Evolutionary conservation across 2,888 invertebrate genomes (phyloP).

Genomic region (Hirtodrosophila cameraria): DNA sequence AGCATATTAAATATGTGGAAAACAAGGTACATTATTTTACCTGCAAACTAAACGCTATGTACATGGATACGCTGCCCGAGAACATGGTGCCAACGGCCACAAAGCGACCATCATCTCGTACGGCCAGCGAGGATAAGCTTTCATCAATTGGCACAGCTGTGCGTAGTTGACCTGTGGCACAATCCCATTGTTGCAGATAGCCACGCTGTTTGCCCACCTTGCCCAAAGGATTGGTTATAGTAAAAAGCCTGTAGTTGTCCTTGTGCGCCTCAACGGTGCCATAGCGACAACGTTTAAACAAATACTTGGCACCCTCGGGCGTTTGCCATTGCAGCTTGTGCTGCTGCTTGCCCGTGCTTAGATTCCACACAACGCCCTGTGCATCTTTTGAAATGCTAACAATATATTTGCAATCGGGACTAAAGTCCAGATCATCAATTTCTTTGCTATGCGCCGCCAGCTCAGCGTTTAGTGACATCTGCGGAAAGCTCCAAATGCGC

Average conservation of each 20-base stretch:
- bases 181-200: slow-evolving; percentile 92
- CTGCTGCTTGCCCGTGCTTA: slow-evolving; percentile 87
- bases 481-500: slow-evolving; percentile 95
- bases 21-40: slow-evolving; percentile 84
- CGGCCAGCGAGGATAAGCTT: slow-evolving; percentile 92
- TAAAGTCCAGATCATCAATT: slow-evolving; percentile 97
- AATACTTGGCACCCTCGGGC: slow-evolving; percentile 91
- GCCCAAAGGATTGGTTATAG: slow-evolving; percentile 91
- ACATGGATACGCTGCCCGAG: slow-evolving; percentile 95
- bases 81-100: slow-evolving; percentile 97
- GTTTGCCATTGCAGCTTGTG: slow-evolving; percentile 90
- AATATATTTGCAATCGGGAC: slow-evolving; percentile 90
- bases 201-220: slow-evolving; percentile 89
- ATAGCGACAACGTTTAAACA: slow-evolving; percentile 93
- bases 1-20: too few species aligned
- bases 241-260: slow-evolving; percentile 89
- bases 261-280: slow-evolving; percentile 89
- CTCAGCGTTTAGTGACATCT: slow-evolving; percentile 88
- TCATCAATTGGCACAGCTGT: slow-evolving; percentile 88
- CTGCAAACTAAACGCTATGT: slow-evolving; percentile 95
- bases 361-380: slow-evolving; percentile 91
- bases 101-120: slow-evolving; percentile 95
- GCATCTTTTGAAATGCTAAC: slow-evolving; percentile 96
- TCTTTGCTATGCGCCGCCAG: slow-evolving; percentile 93
- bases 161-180: slow-evolving; percentile 86